phyloP scores from a whole-genome alignment of 1,140 invertebrate genomes.

The Penaeus chinensis region DNA sequence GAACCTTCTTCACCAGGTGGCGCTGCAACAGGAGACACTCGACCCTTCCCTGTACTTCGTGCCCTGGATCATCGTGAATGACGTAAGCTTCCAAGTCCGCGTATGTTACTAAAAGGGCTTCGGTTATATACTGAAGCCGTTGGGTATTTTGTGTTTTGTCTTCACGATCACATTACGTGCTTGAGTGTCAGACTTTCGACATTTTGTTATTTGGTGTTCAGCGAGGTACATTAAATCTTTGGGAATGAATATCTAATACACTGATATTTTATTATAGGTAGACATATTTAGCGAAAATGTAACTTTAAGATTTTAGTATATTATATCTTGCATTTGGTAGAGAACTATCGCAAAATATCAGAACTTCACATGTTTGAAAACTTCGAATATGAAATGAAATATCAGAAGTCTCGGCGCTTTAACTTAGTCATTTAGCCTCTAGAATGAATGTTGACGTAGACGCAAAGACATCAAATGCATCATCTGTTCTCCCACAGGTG shows the following conservation, averaged over 20 bases:
- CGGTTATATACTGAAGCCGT: not conserved
- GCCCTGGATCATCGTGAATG: slow-evolving; percentile 63
- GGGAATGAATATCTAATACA: not conserved
- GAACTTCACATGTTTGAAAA: too few relatives aligned
- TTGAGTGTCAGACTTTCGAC: too few relatives aligned
- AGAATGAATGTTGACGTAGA: not conserved
- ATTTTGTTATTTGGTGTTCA: not conserved
- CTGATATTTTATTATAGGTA: not conserved
- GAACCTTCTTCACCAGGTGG: slow-evolving; percentile 58
- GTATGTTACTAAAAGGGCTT: too few relatives aligned
- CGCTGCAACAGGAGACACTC: slow-evolving; percentile 56
- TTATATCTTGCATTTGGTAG: not conserved
- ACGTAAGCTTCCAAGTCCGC: slow-evolving; percentile 31
- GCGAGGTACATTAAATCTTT: not conserved
- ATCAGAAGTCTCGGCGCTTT: too few relatives aligned
- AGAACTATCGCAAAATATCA: not conserved
- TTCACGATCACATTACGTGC: too few relatives aligned
- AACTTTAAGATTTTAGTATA: not conserved
- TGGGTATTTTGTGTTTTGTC: not conserved
- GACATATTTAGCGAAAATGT: not conserved
- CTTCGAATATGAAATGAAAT: too few relatives aligned
- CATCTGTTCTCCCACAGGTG: slow-evolving; percentile 16
- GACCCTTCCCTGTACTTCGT: slow-evolving; percentile 58
- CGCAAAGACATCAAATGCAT: not conserved
- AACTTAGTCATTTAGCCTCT: not conserved